Base-by-base conservation (phyloP, 2,888 invertebrate genomes). In the Apamea crenata region DNA sequence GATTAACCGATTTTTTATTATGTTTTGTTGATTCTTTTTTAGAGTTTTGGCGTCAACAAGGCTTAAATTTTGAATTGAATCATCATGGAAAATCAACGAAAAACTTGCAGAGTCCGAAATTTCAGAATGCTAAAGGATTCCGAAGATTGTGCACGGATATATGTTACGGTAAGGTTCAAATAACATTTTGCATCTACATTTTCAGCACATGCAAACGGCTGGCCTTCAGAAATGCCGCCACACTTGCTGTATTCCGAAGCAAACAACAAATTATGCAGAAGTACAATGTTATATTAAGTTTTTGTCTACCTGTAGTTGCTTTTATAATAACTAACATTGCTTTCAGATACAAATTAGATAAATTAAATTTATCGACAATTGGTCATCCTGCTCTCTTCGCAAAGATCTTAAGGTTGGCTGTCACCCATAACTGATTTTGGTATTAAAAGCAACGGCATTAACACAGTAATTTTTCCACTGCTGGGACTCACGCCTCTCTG, bases 11-110 rank as follows among this genome's bases (percentile, higher is more conserved):
- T 63, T 53, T 80, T 80, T 61, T 36, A 69, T 53, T 32, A 69
- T 83, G 50, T 67, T 80, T 29, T 84, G 63, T 80, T 84, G 84
- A 36, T 67, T 84, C 10, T 73, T 79, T 84, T 84, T 29, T 80
- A 80, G 80, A 77, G 67, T 40, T 83, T 36, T 69, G 29, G 29
- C 80, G 50, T 40, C 76, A 81, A 47, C 61, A 63, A 61, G 53
- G 36, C 67, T 72, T 68, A 44, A n/a, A 68, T 56, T 80, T 71
- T 80, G 65, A 79, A 61, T 74, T 68, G 61, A 74, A 68, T 74
- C 44, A 4, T 68, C 61, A 56, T 63, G 61, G 56, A 67, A 47
- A 74, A 56, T 44, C 59, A 16, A 25, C 56, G 40, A 10, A 53
- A 74, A 25, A 16, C 56, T 50, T 59, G 71, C 36, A 71, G 66